Evolutionary conservation across 2,797 vertebrate genomes (phyloP).

Genomic region (Lerista edwardsae): DNA sequence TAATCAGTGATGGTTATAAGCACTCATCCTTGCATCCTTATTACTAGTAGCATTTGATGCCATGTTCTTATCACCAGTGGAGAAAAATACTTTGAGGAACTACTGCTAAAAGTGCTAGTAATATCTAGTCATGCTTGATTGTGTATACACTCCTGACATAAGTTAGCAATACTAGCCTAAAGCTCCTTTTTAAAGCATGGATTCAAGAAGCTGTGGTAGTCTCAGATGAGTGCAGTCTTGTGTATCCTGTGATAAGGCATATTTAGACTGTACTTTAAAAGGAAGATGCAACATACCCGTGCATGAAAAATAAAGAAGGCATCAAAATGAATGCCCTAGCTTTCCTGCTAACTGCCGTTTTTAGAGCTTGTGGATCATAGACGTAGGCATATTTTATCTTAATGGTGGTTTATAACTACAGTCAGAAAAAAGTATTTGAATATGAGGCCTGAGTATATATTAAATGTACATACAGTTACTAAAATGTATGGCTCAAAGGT

Average conservation of each 20-base stretch:
- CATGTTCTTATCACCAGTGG: not conserved
- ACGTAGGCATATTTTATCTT: not conserved
- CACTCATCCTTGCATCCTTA: not conserved
- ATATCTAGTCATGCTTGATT: not conserved
- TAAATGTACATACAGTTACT: not conserved
- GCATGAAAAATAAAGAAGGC: not conserved
- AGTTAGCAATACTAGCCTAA: not conserved
- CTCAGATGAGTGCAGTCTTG: not conserved
- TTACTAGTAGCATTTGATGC: not conserved
- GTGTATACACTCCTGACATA: not conserved
- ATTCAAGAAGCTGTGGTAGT: not conserved
- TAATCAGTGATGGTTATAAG: not conserved
- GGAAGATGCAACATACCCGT: not conserved
- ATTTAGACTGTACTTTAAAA: constrained; percentile 1
- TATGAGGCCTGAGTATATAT: not conserved
- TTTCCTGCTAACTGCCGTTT: not conserved
- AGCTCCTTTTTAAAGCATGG: not conserved
- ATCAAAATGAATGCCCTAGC: not conserved
- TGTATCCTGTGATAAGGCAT: not conserved
- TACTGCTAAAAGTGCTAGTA: not conserved
- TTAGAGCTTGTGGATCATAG: not conserved
- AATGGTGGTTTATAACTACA: constrained; percentile 3
- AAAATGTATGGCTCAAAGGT: not conserved
- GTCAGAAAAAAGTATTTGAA: not conserved
- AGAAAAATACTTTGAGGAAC: not conserved